These are phyloP conservation scores for Malachius bipustulatus DNA, from an alignment of 2,888 invertebrate species.

Conservation along the genomic window DNA sequence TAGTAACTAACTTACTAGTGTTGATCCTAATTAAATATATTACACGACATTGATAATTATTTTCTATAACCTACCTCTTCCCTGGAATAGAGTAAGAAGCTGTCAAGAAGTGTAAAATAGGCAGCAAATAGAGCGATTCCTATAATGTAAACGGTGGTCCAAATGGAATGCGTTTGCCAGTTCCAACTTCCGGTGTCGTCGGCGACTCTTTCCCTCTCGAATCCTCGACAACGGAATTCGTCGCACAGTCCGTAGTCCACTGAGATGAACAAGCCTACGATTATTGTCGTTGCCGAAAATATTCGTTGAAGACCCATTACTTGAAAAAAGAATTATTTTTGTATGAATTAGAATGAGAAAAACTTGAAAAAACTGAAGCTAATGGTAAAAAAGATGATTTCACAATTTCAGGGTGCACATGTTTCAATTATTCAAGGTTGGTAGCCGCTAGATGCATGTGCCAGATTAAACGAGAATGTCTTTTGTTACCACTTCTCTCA, in stretches of 20 bases:
- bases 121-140: slow-evolving; percentile 43
- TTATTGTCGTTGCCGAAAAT: slow-evolving; percentile 47
- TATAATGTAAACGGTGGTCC: slow-evolving; percentile 44
- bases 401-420: too few relatives aligned
- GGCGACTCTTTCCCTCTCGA: slow-evolving; percentile 33
- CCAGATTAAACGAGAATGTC: too few relatives aligned
- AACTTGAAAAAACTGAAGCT: too few relatives aligned
- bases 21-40: slow-evolving; percentile 14
- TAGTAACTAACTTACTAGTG: too few relatives aligned
- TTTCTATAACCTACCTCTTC: slow-evolving; percentile 22
- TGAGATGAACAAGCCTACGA: slow-evolving; percentile 47
- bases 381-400: too few relatives aligned
- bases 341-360: slow-evolving; percentile 2
- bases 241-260: slow-evolving; percentile 50
- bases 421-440: too few relatives aligned
- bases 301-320: slow-evolving; percentile 48
- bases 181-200: slow-evolving; percentile 35
- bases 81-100: slow-evolving; percentile 28
- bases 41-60: slow-evolving; percentile 6
- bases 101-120: slow-evolving; percentile 40
- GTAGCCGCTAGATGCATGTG: too few relatives aligned
- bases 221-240: slow-evolving; percentile 47
- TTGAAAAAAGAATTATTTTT: slow-evolving; percentile 25
- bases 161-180: slow-evolving; percentile 44
- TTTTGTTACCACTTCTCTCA: too few relatives aligned